Percentiles rank a stretch among this genome's conserved stretches.
phyloP scores from a whole-genome alignment of 2,113 vertebrate genomes.

The Pantherophis guttatus region DNA sequence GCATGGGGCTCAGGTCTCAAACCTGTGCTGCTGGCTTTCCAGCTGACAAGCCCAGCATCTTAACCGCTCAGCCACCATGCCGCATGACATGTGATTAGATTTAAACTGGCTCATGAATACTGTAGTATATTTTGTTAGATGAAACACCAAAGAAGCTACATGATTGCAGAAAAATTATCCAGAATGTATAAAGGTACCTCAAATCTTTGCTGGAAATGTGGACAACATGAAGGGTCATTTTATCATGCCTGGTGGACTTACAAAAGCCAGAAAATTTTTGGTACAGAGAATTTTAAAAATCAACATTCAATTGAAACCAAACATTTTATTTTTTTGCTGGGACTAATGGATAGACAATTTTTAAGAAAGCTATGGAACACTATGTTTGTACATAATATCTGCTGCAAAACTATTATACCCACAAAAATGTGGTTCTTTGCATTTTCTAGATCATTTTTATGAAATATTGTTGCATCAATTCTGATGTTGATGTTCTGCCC shows the following conservation, averaged over 20 bases:
- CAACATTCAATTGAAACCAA: background rate
- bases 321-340: background rate
- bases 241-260: background rate
- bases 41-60: background rate
- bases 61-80: background rate
- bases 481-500: background rate
- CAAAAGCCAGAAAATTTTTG: background rate
- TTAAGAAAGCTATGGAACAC: background rate
- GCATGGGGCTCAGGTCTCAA: background rate
- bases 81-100: background rate
- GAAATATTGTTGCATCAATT: background rate
- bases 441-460: slow-evolving; percentile 17
- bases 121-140: background rate
- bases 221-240: background rate
- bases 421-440: background rate
- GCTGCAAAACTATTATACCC: background rate
- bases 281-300: background rate
- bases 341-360: background rate
- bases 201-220: background rate
- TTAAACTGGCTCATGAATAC: background rate
- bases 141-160: background rate
- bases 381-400: background rate
- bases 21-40: background rate
- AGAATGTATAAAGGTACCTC: background rate
- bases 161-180: background rate